These are phyloP conservation scores for Nerophis ophidion DNA, from an alignment of 2,113 vertebrate genomes.

Conservation along the genomic window DNA sequence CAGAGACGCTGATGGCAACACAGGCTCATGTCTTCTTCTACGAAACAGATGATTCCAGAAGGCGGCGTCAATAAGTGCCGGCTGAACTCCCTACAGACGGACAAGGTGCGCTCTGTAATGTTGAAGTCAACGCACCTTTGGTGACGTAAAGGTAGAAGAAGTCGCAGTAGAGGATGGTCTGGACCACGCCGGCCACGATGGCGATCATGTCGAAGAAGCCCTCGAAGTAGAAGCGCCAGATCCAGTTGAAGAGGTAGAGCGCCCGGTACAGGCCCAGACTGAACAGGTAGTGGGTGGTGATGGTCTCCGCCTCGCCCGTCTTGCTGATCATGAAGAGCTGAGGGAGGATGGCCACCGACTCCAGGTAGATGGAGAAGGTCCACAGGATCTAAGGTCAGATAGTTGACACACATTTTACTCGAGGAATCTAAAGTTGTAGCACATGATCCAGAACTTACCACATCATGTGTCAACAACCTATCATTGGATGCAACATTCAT, in stretches of 20 bases:
- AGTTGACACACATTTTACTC: neutral
- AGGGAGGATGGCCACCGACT: slow-evolving; percentile 95
- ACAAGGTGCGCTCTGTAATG: too few species aligned
- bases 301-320: slow-evolving; percentile 96
- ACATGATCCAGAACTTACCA: too few species aligned
- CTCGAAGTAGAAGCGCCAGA: slow-evolving; percentile 99
- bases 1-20: neutral
- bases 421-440: too few species aligned
- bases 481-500: too few species aligned
- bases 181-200: slow-evolving; percentile 93
- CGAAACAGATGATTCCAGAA: too few species aligned
- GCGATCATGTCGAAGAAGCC: slow-evolving; percentile 98
- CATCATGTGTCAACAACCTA: too few species aligned
- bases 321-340: slow-evolving; percentile 99
- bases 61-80: neutral
- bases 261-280: slow-evolving; percentile 92
- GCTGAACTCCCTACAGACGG: neutral
- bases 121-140: slow-evolving; percentile 79
- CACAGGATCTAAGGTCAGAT: slow-evolving; percentile 82
- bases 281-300: slow-evolving; percentile 98
- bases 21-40: neutral
- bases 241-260: slow-evolving; percentile 98
- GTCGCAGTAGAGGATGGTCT: slow-evolving; percentile 98
- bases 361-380: slow-evolving; percentile 99
- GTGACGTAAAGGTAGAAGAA: slow-evolving; percentile 99